Conservation (phyloP, 2,113 vertebrate species). For the Ciconia maguari region DNA sequence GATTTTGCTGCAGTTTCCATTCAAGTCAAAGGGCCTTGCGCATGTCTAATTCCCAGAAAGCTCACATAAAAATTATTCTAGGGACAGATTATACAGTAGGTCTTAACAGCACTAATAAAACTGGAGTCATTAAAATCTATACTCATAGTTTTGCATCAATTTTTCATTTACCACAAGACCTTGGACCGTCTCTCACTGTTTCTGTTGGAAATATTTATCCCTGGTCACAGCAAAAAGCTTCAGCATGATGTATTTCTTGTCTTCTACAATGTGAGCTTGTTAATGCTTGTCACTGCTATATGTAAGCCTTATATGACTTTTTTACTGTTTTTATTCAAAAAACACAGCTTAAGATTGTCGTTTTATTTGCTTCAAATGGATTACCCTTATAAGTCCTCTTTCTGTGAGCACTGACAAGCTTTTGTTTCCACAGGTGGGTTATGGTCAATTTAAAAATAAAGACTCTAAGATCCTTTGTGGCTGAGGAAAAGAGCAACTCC, state of each 20-base stretch:
- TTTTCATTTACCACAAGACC: background rate
- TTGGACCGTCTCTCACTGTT: background rate
- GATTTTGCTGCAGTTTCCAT: background rate
- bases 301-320: background rate
- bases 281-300: background rate
- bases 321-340: constrained; percentile 4
- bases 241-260: background rate
- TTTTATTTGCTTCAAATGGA: background rate
- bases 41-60: background rate
- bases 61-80: background rate
- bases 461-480: background rate
- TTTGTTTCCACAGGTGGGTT: background rate
- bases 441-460: background rate
- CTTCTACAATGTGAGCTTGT: background rate
- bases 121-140: background rate
- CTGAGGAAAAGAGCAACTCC: background rate
- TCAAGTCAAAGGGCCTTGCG: background rate
- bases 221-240: background rate
- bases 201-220: background rate
- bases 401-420: background rate
- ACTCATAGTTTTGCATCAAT: background rate
- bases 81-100: background rate
- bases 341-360: background rate
- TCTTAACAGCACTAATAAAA: background rate
- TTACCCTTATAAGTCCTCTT: background rate